These are phyloP conservation scores for Miichthys miiuy DNA, from an alignment of 2,797 vertebrate genomes.

Conservation along the genomic window DNA sequence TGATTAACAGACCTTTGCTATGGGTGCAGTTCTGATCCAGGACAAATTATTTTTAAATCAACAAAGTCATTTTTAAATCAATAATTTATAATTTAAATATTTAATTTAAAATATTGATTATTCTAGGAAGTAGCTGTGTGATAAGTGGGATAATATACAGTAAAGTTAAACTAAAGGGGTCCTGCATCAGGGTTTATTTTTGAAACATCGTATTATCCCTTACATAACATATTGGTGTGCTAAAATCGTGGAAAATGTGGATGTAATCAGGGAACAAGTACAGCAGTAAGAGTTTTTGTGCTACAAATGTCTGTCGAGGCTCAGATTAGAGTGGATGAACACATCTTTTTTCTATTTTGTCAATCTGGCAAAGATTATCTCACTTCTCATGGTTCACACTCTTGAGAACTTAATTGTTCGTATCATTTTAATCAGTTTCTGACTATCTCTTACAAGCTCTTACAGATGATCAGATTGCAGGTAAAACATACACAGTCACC, in stretches of 20 bases:
- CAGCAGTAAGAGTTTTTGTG: not conserved
- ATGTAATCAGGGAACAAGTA: not conserved
- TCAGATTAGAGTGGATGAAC: not conserved
- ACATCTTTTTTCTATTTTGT: not conserved
- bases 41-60: too few relatives aligned
- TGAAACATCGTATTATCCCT: too few relatives aligned
- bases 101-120: too few relatives aligned
- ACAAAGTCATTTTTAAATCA: too few relatives aligned
- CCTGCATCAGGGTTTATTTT: too few relatives aligned
- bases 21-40: too few relatives aligned
- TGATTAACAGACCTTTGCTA: too few relatives aligned
- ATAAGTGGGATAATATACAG: too few relatives aligned
- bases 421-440: slow-evolving; percentile 9
- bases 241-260: not conserved
- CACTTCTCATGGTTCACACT: not conserved
- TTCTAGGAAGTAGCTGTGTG: too few relatives aligned
- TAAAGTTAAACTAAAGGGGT: too few relatives aligned
- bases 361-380: not conserved
- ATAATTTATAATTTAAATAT: too few relatives aligned
- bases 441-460: not conserved
- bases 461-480: not conserved
- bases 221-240: not conserved
- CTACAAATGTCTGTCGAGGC: not conserved
- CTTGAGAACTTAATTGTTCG: not conserved
- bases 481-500: not conserved